A percentile compares a stretch with the other conserved stretches of the same genome.
Evolutionary conservation across 2,797 vertebrate species (phyloP).

Genomic region (Apogon hyalosoma): DNA sequence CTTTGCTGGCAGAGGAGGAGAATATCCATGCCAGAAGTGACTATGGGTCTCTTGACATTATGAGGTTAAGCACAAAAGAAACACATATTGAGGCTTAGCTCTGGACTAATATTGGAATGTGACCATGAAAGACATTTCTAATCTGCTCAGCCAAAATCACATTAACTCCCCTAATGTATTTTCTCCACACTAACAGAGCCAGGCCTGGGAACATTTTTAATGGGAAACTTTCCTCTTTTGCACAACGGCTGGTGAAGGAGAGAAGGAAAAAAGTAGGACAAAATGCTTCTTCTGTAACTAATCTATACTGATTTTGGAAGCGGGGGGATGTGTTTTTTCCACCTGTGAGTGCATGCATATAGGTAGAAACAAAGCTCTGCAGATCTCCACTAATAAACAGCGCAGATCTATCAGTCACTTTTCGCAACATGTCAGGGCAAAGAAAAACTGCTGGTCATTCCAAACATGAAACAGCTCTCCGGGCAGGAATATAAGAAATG

Average conservation of each 20-base stretch:
- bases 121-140: conserved; percentile 87
- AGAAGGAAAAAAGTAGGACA: conserved; percentile 7
- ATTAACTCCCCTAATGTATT: conserved; percentile 84
- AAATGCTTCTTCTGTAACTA: conserved; percentile 61
- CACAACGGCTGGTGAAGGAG: conserved; percentile 36
- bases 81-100: conserved; percentile 81
- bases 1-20: conserved; percentile 53
- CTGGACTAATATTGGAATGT: conserved; percentile 83
- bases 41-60: conserved; percentile 84
- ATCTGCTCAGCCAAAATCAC: conserved; percentile 86
- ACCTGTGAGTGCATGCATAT: conserved; percentile 11
- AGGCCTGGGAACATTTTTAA: conserved; percentile 76
- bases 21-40: conserved; percentile 74
- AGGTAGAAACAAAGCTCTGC: conserved; percentile 49
- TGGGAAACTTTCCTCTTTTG: conserved; percentile 65
- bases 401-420: conserved; percentile 59
- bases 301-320: conserved; percentile 61
- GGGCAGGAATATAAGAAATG: conserved; percentile 70
- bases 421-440: conserved; percentile 41
- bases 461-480: conserved; percentile 70
- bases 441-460: conserved; percentile 64
- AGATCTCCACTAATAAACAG: conserved; percentile 45
- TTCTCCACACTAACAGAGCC: conserved; percentile 74
- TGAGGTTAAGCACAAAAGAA: conserved; percentile 86
- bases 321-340: conserved; percentile 16